Base-by-base conservation (phyloP, 2,113 vertebrate genomes). In the Crotalus tigris region DNA sequence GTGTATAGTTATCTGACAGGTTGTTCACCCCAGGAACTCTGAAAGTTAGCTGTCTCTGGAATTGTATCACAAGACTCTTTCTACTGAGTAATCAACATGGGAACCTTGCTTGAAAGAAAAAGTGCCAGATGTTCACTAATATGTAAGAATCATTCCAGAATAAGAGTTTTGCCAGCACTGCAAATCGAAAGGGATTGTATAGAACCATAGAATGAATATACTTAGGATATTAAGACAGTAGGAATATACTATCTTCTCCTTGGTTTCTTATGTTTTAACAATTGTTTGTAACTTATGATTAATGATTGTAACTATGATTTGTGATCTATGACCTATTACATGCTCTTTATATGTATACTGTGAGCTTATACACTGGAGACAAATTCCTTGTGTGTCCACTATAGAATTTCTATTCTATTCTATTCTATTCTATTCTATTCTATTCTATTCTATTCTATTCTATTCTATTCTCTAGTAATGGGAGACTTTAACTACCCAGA, bases 1-100 rank as follows among this genome's bases (percentile, higher is more conserved):
- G 96, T 96, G 95, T 96, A 95, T 94, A 13, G 19, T 95, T 95
- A 96, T 96, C 95, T 96, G 96, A 93, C 94, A 94, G 94, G 91
- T 94, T 96, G 95, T 95, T 97, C 96, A 87, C 94, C 92, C 57
- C 90, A 96, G 94, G 95, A 95, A 95, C 96, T 95, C 94, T 93
- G 93, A n/a, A 95, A 96, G 96, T 96, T 96, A 97, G 61, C 0
- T 87, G 39, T 91, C 95, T 93, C 94, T 94, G 26, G 92, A 92
- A 92, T 93, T 95, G 93, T 94, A 96, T 94, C 95, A 93, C 95
- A 88, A 91, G 92, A 64, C 92, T 94, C 23, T 69, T 95, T 94
- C 93, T 93, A 93, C 89, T 59, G 3, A 90, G 58, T 95, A 94
- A 91, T 93, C 92, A 89, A 81, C 55, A 51, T 87, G 33, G 93